Evolutionary conservation across 2,113 vertebrate genomes (phyloP).

Genomic region (Syrmaticus mikado): DNA sequence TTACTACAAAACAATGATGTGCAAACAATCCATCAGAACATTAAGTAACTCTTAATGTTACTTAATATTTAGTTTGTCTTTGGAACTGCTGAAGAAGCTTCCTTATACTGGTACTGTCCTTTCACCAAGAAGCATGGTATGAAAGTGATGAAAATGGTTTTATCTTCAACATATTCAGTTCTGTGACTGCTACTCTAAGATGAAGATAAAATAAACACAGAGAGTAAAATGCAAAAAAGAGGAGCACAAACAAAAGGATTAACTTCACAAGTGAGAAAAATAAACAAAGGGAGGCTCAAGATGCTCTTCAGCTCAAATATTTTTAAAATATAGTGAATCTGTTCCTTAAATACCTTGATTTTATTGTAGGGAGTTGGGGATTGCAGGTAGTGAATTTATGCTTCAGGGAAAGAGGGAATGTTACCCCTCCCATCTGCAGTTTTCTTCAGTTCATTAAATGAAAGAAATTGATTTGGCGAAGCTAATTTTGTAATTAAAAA

Average conservation of each 20-base stretch:
- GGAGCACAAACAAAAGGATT: neutral
- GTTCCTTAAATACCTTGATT: neutral
- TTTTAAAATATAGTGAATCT: neutral
- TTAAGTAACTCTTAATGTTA: neutral
- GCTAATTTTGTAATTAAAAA: constrained; percentile 88
- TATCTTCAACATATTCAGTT: neutral
- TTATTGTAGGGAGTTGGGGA: neutral
- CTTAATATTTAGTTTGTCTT: neutral
- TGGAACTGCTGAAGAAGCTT: neutral
- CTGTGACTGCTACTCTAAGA: neutral
- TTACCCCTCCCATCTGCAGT: constrained; percentile 64
- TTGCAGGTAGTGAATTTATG: constrained; percentile 21
- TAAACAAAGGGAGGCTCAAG: neutral
- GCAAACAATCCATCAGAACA: neutral
- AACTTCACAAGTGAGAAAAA: neutral
- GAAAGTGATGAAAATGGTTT: neutral
- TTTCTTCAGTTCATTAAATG: constrained; percentile 82
- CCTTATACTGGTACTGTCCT: neutral
- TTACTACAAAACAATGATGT: neutral
- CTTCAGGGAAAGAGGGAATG: constrained; percentile 5
- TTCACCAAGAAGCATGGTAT: neutral
- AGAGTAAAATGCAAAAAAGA: constrained; percentile 20
- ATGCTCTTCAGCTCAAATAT: neutral
- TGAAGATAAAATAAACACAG: neutral
- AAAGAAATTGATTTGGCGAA: constrained; percentile 81